Evolutionary conservation across 2,113 vertebrate genomes (phyloP), one percentile per base, ranked within the genome.

Genomic region (Psittacula cyanocephala): DNA sequence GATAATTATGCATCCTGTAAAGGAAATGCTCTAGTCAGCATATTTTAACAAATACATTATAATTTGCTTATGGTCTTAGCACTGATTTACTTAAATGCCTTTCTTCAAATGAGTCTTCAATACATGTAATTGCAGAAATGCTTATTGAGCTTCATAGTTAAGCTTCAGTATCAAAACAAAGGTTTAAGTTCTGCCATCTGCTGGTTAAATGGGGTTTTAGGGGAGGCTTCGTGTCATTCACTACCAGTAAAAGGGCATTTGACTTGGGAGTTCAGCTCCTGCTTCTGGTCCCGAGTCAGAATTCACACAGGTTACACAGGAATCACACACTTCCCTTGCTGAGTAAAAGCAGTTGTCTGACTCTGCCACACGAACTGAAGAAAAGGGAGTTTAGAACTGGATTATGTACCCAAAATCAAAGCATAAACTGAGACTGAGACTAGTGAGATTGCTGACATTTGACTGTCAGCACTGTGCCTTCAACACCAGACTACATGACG

Each of bases 191-290:
- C 72, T 93, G 89, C 84, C 77, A 78, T 46, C 81, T 77, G 6
- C 50, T 81, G 89, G 69, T 68, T 63, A 53, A 31, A 33, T 5
- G 13, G 5, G 17, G 14, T 86, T 78, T 78, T 62, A 55, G 63
- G 1, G 0, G n/a, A 29, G 18, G n/a, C 10, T 39, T 5, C 2
- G 7, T 50, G 19, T 39, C 29, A 10, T 19, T 31, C 28, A 2
- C 46, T 25, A 0, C 10, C 9, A 7, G 0, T 11, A 29, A 28
- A 7, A 43, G 11, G 14, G 8, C 27, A 37, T 6, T 55, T 55
- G 76, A 15, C 28, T 22, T 28, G 8, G 24, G 20, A 65, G 41
- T 29, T 72, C 35, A 35, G 29, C 33, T 77, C 7, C 17, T 18
- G 20, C 35, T 39, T 65, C 50, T 69, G 41, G 11, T 44, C 9